Conservation (phyloP, 35 echinoderm and acorn worm genomes). For the Eucidaris tribuloides region DNA sequence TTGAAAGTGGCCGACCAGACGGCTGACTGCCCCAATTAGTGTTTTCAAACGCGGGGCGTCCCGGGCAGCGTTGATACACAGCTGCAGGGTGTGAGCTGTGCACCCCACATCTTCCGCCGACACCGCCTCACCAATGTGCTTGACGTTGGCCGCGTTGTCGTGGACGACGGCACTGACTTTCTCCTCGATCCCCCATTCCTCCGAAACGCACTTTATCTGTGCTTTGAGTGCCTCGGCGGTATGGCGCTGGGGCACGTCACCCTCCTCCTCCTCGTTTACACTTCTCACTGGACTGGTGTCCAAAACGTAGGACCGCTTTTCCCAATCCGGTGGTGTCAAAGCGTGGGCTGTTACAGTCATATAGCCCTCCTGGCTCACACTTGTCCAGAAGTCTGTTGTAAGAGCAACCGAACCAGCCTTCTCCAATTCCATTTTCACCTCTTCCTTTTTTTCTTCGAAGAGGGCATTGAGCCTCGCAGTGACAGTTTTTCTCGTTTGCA, state of each 20-base stretch:
- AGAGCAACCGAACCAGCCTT: background rate
- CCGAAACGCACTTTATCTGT: background rate
- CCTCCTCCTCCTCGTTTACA: background rate
- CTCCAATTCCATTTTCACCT: too few relatives aligned
- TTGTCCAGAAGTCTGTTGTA: slow-evolving; percentile 30
- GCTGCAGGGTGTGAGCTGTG: slow-evolving; percentile 6
- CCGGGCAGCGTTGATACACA: background rate
- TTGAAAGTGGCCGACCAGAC: slow-evolving; percentile 9
- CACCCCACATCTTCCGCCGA: background rate
- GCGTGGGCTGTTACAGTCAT: slow-evolving; percentile 3
- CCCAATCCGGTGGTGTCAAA: background rate
- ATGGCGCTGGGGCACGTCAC: background rate
- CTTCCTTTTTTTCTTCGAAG: background rate
- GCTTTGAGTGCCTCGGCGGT: too few relatives aligned
- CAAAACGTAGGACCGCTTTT: background rate
- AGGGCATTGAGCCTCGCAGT: slow-evolving; percentile 2
- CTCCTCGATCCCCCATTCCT: background rate
- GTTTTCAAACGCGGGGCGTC: background rate
- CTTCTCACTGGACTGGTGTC: background rate
- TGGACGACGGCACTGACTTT: too few relatives aligned
- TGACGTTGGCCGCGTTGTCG: too few relatives aligned
- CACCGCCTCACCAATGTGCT: background rate
- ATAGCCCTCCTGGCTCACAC: too few relatives aligned
- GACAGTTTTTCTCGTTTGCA: background rate
- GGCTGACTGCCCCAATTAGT: background rate